Evolutionary conservation across 2,888 invertebrate genomes (phyloP).

Genomic region (Metopia argyrocephala): DNA sequence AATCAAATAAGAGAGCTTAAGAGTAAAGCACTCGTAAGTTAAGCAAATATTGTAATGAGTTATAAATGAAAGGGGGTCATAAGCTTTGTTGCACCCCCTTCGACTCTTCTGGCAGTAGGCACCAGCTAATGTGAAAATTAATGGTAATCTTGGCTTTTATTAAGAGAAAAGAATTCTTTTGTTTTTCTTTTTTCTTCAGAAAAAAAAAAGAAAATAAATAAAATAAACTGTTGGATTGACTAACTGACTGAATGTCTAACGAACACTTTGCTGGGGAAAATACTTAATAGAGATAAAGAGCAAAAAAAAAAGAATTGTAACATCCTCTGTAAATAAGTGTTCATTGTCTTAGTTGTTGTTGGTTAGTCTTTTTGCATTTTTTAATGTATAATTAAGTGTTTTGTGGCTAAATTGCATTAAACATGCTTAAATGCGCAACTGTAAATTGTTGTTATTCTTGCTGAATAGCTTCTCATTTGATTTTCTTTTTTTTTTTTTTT

Average conservation of each 20-base stretch:
- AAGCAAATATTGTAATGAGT: slow-evolving; percentile 26
- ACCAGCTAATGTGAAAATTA: slow-evolving; percentile 54
- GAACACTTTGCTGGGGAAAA: slow-evolving; percentile 19
- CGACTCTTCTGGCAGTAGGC: background rate
- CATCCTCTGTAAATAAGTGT: slow-evolving; percentile 33
- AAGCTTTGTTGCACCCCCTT: background rate
- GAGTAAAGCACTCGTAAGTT: background rate
- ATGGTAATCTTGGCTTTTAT: slow-evolving; percentile 35
- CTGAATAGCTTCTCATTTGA: slow-evolving; percentile 34
- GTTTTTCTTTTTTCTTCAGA: slow-evolving; percentile 3
- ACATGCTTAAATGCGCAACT: slow-evolving; percentile 76
- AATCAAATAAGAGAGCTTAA: background rate
- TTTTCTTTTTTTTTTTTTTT: slow-evolving; percentile 18
- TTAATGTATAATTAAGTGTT: slow-evolving; percentile 75
- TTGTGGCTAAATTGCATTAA: slow-evolving; percentile 78
- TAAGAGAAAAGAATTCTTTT: slow-evolving; percentile 34
- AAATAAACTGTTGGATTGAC: slow-evolving; percentile 1
- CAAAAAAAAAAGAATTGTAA: slow-evolving; percentile 22
- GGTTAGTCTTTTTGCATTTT: slow-evolving; percentile 56
- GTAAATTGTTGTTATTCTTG: slow-evolving; percentile 54
- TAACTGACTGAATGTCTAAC: slow-evolving; percentile 12
- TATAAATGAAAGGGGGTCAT: slow-evolving; percentile 33
- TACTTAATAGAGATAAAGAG: background rate
- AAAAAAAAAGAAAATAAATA: background rate
- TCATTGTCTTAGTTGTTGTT: slow-evolving; percentile 26